These are phyloP conservation scores for Tolypeutes matacus DNA, from an alignment of 2,797 vertebrate species.

Conservation along the genomic window DNA sequence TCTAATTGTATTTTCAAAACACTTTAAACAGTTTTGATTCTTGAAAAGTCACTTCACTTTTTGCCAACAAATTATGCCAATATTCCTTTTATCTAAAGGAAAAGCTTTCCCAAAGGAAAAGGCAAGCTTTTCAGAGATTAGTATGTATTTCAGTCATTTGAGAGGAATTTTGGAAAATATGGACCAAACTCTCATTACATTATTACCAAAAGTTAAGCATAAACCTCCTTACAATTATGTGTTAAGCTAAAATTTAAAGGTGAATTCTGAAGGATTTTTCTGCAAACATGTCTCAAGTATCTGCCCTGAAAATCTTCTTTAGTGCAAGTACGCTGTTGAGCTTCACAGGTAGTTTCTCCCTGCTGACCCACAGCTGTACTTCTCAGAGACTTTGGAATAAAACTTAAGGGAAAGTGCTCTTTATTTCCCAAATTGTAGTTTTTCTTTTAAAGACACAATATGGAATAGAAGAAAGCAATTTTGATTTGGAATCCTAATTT, in stretches of 20 bases:
- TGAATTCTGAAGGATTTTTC: slow-evolving; percentile 22
- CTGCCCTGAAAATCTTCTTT: neutral
- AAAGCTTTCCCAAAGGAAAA: neutral
- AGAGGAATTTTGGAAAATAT: slow-evolving; percentile 26
- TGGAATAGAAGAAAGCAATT: neutral
- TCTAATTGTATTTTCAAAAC: slow-evolving; percentile 79
- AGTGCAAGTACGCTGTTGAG: slow-evolving; percentile 26
- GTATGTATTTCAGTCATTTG: slow-evolving; percentile 19
- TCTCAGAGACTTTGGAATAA: neutral
- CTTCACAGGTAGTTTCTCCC: neutral
- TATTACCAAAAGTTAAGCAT: slow-evolving; percentile 20
- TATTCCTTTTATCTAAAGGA: slow-evolving; percentile 71
- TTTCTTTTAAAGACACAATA: neutral
- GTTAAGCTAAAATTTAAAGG: neutral
- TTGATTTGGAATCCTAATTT: neutral
- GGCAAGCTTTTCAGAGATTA: neutral
- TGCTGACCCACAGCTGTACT: neutral
- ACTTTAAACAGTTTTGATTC: slow-evolving; percentile 73
- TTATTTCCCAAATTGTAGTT: neutral
- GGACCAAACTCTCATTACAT: slow-evolving; percentile 7
- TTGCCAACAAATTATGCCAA: slow-evolving; percentile 64
- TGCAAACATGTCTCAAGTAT: neutral
- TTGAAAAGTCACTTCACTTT: slow-evolving; percentile 74
- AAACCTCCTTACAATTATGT: neutral
- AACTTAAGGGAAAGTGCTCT: neutral